These are phyloP conservation scores for Oceanites oceanicus DNA, from an alignment of 2,113 vertebrate genomes.

Conservation along the genomic window DNA sequence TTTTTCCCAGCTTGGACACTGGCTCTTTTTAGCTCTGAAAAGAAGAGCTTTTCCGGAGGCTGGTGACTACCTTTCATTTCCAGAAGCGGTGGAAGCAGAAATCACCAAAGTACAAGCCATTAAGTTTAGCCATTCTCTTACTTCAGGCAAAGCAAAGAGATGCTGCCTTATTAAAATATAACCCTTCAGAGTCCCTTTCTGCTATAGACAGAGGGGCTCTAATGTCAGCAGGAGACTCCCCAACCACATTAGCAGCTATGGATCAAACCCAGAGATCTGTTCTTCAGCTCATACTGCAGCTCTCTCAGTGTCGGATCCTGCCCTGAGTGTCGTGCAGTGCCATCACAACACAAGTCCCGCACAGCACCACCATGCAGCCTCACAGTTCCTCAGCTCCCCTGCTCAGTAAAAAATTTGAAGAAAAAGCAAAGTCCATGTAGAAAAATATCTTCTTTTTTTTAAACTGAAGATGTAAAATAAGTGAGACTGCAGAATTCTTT, in stretches of 20 bases:
- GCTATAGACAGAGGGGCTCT: not conserved
- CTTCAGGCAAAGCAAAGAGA: not conserved
- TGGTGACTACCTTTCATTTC: not conserved
- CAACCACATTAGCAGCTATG: not conserved
- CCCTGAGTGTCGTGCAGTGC: accelerated
- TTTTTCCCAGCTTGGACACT: not conserved
- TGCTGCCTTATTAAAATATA: not conserved
- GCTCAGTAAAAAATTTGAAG: not conserved
- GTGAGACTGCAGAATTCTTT: not conserved
- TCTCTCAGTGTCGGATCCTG: not conserved
- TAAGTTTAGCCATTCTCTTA: not conserved
- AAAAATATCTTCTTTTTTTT: not conserved
- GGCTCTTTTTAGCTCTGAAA: not conserved
- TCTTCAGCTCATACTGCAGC: not conserved
- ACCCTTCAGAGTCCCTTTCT: not conserved
- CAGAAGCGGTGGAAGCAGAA: not conserved
- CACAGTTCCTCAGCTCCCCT: not conserved
- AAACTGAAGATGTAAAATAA: not conserved
- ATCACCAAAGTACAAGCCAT: not conserved
- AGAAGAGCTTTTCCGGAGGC: not conserved
- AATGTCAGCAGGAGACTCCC: not conserved
- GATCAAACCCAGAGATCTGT: not conserved
- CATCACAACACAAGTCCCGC: not conserved
- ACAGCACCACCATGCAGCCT: not conserved
- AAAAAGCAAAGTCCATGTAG: not conserved